These are phyloP conservation scores for Drosophila paranaensis DNA, from an alignment of 2,888 invertebrate species.

Conservation along the genomic window DNA sequence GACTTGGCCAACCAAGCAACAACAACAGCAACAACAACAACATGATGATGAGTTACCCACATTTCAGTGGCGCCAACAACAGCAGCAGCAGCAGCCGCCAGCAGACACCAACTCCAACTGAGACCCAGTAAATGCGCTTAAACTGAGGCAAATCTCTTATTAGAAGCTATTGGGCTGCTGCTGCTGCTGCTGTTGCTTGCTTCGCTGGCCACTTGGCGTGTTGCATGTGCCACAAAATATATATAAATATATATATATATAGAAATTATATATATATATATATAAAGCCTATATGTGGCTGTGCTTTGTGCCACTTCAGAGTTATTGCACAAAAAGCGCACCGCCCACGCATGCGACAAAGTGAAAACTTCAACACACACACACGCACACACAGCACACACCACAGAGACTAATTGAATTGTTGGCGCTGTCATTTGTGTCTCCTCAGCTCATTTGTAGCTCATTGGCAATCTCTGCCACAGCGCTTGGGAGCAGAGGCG, in stretches of 20 bases:
- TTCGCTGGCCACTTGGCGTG: slow-evolving; percentile 60
- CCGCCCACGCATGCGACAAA: slow-evolving; percentile 68
- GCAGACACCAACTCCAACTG: slow-evolving; percentile 35
- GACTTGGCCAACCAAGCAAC: slow-evolving; percentile 29
- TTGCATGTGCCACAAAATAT: slow-evolving; percentile 52
- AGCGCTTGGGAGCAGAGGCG: slow-evolving; percentile 3
- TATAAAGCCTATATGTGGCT: slow-evolving; percentile 18
- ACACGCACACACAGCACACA: slow-evolving; percentile 1
- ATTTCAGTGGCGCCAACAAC: slow-evolving; percentile 67
- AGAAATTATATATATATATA: slow-evolving; percentile 22
- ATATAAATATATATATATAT: slow-evolving; percentile 12
- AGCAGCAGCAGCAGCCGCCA: slow-evolving; percentile 41
- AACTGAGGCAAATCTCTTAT: slow-evolving; percentile 58
- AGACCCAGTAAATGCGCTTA: slow-evolving; percentile 66
- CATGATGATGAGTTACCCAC: slow-evolving; percentile 66
- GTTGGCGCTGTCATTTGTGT: slow-evolving; percentile 59
- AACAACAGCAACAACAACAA: slow-evolving; percentile 3
- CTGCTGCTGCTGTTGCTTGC: slow-evolving; percentile 44
- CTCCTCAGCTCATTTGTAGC: slow-evolving; percentile 47
- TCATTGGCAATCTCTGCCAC: slow-evolving; percentile 15
- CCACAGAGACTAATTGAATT: slow-evolving; percentile 56
- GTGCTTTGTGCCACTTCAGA: slow-evolving; percentile 67
- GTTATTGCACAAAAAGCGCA: slow-evolving; percentile 38
- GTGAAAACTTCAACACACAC: slow-evolving; percentile 63
- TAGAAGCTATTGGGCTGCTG: slow-evolving; percentile 46